Conservation (phyloP, 2,113 vertebrate genomes). For the Syrmaticus mikado region DNA sequence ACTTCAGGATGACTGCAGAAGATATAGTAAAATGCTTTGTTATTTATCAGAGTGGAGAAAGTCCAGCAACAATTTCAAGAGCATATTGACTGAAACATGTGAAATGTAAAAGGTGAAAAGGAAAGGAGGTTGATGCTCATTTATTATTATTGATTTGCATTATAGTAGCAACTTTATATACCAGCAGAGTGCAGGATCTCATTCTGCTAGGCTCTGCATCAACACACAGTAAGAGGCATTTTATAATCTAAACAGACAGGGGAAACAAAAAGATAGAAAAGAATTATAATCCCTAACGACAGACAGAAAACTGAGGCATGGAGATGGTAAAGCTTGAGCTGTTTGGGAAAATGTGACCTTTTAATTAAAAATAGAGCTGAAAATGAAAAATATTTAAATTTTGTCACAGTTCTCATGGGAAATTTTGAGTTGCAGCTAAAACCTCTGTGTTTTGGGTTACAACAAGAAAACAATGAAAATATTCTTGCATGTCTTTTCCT, state of each 20-base stretch:
- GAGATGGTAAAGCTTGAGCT: constrained; percentile 37
- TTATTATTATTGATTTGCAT: constrained; percentile 65
- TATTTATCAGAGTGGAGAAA: constrained; percentile 12
- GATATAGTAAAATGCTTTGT: not conserved
- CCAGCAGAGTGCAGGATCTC: constrained; percentile 29
- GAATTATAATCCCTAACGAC: constrained; percentile 38
- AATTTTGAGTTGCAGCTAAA: constrained; percentile 30
- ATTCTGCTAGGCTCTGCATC: constrained; percentile 6
- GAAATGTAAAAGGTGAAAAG: constrained; percentile 51
- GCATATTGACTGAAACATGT: not conserved
- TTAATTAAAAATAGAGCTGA: constrained; percentile 58
- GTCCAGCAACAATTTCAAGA: constrained; percentile 29
- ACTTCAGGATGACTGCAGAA: not conserved
- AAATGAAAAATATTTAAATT: constrained; percentile 71
- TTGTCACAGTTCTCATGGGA: constrained; percentile 33
- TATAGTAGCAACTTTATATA: constrained; percentile 8
- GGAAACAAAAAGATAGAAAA: constrained; percentile 8
- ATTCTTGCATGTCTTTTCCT: constrained; percentile 12
- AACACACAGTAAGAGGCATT: constrained; percentile 12
- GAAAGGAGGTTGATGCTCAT: constrained; percentile 36
- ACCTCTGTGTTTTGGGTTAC: not conserved
- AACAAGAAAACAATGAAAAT: constrained; percentile 30
- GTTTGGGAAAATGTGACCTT: constrained; percentile 53
- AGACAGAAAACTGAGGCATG: constrained; percentile 30
- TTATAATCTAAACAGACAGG: constrained; percentile 42